Conservation (phyloP, 1,140 invertebrate species). For the Dinoponera quadriceps region DNA sequence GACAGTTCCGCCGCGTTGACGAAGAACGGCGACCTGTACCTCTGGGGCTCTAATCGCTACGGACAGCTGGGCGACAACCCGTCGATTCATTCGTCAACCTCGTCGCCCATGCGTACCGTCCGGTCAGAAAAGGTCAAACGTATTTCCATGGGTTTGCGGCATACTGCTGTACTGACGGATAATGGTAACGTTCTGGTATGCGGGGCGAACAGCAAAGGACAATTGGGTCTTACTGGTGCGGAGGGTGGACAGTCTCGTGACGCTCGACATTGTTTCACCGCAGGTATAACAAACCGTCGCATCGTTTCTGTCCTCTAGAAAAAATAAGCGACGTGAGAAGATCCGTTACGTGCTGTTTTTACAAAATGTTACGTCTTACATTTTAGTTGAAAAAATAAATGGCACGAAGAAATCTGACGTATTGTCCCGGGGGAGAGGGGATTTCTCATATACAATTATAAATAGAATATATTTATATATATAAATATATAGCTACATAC, state of each 20-base stretch:
- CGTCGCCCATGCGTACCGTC: slow-evolving; percentile 58
- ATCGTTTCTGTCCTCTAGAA: background rate
- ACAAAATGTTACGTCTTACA: too few relatives aligned
- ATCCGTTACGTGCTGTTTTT: background rate
- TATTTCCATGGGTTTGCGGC: slow-evolving; percentile 87
- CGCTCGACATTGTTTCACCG: slow-evolving; percentile 84
- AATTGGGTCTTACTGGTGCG: slow-evolving; percentile 86
- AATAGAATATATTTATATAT: too few relatives aligned
- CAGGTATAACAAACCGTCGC: slow-evolving; percentile 75
- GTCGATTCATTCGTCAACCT: slow-evolving; percentile 15
- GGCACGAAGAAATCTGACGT: too few relatives aligned
- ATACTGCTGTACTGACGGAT: slow-evolving; percentile 89
- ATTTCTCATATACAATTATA: too few relatives aligned
- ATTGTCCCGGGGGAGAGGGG: too few relatives aligned
- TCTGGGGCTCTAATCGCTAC: slow-evolving; percentile 92
- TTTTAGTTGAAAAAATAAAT: too few relatives aligned
- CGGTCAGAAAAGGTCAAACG: slow-evolving; percentile 59
- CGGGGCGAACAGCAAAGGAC: slow-evolving; percentile 88
- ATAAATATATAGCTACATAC: too few relatives aligned
- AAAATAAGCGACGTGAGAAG: background rate
- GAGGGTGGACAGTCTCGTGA: slow-evolving; percentile 49
- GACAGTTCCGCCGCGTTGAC: slow-evolving; percentile 90
- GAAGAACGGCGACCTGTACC: slow-evolving; percentile 88
- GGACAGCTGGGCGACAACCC: slow-evolving; percentile 88
- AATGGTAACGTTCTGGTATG: slow-evolving; percentile 87